Evolutionary conservation across 2,113 vertebrate genomes (phyloP), one percentile per base, ranked within the genome.

Genomic region (Nanorana parkeri): DNA sequence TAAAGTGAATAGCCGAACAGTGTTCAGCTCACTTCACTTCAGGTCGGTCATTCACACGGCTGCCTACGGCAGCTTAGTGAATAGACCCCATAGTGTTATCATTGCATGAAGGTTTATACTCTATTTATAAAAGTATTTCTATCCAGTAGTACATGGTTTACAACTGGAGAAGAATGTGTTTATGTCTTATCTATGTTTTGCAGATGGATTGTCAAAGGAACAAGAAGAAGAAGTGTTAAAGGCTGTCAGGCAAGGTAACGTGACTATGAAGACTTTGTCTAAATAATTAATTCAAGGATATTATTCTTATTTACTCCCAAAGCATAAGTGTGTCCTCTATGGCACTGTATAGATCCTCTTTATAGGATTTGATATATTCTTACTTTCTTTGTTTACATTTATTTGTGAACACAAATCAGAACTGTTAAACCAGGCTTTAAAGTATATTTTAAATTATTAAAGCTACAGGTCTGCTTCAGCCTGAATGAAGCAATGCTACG

Each of bases 151-250:
- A 65, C n/a, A 19, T 68, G n/a, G 64, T 63, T 72, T 20, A 71
- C 29, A 80, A 17, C 11, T 24, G 52, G n/a, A 17, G 28, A 36
- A 21, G 4, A 72, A 28, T 51, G 51, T 72, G 17, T 47, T 65
- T 72, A 81, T 65, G 41, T 55, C 16, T 65, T 73, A 73, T 73
- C 58, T 81, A 54, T 81, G 26, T 73, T 81, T 81, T 81, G 16
- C 79, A 81, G 79, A 73, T 29, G 56, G 55, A 29, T 19, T 81
- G 60, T 54, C 68, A 36, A 73, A 73, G 26, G 71, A 81, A 67
- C 61, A 78, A 81, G 68, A 71, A 24, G 78, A 65, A 65, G 55
- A 68, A 23, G 54, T 68, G 65, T 21, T 52, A 19, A 72, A 73
- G 58, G 26, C 68, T 21, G 60, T 24, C 32, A 81, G 32, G 26